A percentile compares a stretch with the other conserved stretches of the same genome.
phyloP scores from a whole-genome alignment of 2,888 invertebrate genomes.

The Tigriopus californicus region DNA sequence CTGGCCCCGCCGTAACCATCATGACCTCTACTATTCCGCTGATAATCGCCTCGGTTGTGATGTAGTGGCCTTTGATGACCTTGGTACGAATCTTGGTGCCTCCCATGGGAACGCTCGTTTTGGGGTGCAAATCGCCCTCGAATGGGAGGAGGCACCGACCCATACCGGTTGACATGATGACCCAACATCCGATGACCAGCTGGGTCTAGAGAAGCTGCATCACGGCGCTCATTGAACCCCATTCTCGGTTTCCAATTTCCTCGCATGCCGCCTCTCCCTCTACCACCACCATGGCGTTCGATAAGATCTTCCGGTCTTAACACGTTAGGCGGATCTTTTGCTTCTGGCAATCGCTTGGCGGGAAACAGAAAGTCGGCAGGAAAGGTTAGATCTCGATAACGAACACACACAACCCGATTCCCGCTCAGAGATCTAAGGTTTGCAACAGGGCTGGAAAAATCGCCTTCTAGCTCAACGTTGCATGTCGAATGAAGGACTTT shows the following conservation, averaged over 20 bases:
- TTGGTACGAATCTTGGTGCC: too few species aligned
- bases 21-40: conserved; percentile 29
- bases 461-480: not conserved
- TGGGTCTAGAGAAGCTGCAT: not conserved
- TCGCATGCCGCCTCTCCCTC: not conserved
- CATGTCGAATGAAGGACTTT: conserved; percentile 46
- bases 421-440: not conserved
- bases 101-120: not conserved
- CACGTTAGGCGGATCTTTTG: conserved; percentile 48
- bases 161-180: not conserved
- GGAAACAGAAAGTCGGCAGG: conserved; percentile 52
- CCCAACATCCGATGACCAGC: conserved; percentile 7
- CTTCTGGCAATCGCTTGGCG: conserved; percentile 39
- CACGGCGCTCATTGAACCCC: conserved; percentile 1
- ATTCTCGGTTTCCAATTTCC: conserved; percentile 9
- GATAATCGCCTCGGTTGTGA: conserved; percentile 50
- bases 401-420: not conserved
- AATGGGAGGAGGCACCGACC: not conserved
- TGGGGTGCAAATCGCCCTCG: not conserved
- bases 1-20: conserved; percentile 22
- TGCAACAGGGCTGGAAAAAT: not conserved
- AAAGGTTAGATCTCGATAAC: conserved; percentile 49
- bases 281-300: conserved; percentile 6
- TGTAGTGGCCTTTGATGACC: conserved; percentile 27
- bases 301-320: conserved; percentile 55